A percentile compares a stretch with the other conserved stretches of the same genome.
phyloP scores from a whole-genome alignment of 2,888 invertebrate genomes.

The Yponomeuta sedellus region DNA sequence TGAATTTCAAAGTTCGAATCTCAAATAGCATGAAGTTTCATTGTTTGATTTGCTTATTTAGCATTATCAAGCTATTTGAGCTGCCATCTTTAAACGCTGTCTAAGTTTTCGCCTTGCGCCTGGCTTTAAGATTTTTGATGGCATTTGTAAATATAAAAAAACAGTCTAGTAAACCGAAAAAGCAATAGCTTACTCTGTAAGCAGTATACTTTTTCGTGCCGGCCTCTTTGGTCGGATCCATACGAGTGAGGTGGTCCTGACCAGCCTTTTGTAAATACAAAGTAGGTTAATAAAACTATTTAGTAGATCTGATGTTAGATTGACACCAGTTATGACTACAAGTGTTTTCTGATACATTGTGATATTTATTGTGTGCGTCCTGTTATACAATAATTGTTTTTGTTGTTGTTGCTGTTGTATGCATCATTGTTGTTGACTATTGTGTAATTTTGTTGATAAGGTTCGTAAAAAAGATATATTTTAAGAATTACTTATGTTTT shows the following conservation, averaged over 20 bases:
- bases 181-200: constrained; percentile 41
- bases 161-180: constrained; percentile 18
- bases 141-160: constrained; percentile 5
- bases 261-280: constrained; percentile 49
- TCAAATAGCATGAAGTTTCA: background rate
- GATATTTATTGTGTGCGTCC: constrained; percentile 70
- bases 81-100: background rate
- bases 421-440: constrained; percentile 55
- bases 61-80: background rate
- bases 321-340: constrained; percentile 50
- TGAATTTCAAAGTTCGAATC: too few relatives aligned
- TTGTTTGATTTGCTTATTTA: background rate
- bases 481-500: constrained; percentile 20
- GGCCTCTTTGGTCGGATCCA: constrained; percentile 19
- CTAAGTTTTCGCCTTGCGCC: background rate
- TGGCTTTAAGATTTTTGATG: background rate
- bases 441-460: constrained; percentile 67
- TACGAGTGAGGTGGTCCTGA: constrained; percentile 15
- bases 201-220: constrained; percentile 26
- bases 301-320: constrained; percentile 55
- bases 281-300: constrained; percentile 28
- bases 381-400: constrained; percentile 34
- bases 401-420: constrained; percentile 57
- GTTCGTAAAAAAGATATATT: constrained; percentile 15
- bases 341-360: constrained; percentile 44